Evolutionary conservation across 2,113 vertebrate genomes (phyloP).

Genomic region (Etheostoma cragini): DNA sequence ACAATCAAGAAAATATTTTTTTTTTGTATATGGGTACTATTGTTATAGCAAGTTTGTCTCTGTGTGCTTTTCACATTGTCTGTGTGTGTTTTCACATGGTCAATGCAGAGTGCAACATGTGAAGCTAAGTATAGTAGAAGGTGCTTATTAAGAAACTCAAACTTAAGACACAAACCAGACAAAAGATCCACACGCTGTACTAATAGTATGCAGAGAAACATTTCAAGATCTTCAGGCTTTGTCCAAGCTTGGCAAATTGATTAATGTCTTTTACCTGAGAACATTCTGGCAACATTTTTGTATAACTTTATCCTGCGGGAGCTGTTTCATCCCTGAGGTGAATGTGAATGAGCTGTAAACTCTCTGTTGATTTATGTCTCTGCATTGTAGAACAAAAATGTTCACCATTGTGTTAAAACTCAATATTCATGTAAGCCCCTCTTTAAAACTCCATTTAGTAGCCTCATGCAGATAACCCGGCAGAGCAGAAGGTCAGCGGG

Average conservation of each 20-base stretch:
- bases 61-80: neutral
- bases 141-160: conserved; percentile 2
- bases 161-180: neutral
- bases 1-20: neutral
- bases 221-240: neutral
- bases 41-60: neutral
- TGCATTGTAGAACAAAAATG: neutral
- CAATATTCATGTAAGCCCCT: conserved; percentile 4
- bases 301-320: neutral
- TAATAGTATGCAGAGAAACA: neutral
- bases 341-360: conserved; percentile 12
- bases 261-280: neutral
- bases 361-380: neutral
- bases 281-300: neutral
- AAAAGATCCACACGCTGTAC: neutral
- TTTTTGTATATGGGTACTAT: neutral
- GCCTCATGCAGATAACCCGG: neutral
- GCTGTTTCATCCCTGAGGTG: neutral
- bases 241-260: conserved; percentile 12
- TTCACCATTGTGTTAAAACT: conserved; percentile 2
- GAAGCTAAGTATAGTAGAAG: neutral
- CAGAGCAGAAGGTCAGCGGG: conserved; percentile 20
- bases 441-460: neutral
- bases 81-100: neutral
- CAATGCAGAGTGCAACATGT: neutral